Conservation (phyloP, 1,140 invertebrate species). For the Apis laboriosa region DNA sequence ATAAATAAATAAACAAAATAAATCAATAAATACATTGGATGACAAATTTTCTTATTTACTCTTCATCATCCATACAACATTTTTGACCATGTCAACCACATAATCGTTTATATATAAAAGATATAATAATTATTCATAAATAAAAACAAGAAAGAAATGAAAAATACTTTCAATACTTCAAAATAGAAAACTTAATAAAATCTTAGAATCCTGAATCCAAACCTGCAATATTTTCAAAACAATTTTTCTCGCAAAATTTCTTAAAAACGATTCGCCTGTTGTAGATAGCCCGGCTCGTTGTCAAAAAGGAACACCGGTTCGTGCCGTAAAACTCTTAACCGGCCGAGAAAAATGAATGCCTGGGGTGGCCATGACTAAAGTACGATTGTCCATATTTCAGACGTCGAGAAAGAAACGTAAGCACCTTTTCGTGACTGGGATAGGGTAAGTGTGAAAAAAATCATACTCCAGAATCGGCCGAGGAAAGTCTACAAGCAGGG, state of each 20-base stretch:
- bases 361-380: background rate
- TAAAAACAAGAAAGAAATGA: no score
- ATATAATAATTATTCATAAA: no score
- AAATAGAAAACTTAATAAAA: no score
- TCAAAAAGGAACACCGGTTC: background rate
- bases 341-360: constrained; percentile 22
- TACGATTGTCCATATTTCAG: constrained; percentile 34
- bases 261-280: background rate
- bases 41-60: no score
- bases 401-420: background rate
- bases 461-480: background rate
- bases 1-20: no score
- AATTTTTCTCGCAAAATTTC: background rate
- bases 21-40: no score
- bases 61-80: no score
- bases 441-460: background rate
- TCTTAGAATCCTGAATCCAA: no score
- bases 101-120: no score
- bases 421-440: background rate
- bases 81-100: no score
- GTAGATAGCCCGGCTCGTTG: background rate
- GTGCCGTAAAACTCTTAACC: background rate
- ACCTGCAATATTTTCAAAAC: background rate
- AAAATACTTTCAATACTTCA: no score
- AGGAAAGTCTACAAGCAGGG: background rate